phyloP scores from a whole-genome alignment of 2,113 vertebrate species.

The Microcebus griseorufus region DNA sequence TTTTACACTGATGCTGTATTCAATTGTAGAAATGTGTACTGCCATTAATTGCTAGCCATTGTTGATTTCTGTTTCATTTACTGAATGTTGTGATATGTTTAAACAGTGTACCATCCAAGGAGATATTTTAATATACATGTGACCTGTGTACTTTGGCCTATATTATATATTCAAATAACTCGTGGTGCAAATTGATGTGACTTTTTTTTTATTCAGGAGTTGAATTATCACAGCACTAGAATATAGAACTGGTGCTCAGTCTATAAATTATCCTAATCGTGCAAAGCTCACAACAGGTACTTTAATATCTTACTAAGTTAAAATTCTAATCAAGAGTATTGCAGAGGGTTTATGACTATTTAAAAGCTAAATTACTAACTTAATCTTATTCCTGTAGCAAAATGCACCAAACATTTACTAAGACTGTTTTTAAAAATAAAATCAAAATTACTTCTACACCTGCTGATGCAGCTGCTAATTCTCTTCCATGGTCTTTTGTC shows the following conservation, averaged over 20 bases:
- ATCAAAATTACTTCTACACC: slow-evolving; percentile 33
- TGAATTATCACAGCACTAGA: slow-evolving; percentile 82
- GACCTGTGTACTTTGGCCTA: slow-evolving; percentile 83
- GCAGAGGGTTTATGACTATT: slow-evolving; percentile 65
- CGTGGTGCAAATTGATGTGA: slow-evolving; percentile 84
- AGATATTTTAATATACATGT: slow-evolving; percentile 81
- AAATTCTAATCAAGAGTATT: slow-evolving; percentile 73
- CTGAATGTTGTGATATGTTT: slow-evolving; percentile 76
- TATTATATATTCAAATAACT: slow-evolving; percentile 86
- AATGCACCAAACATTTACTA: slow-evolving; percentile 85
- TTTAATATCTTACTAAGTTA: slow-evolving; percentile 71
- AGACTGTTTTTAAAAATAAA: slow-evolving; percentile 81
- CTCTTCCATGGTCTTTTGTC: background rate
- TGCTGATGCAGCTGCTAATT: background rate
- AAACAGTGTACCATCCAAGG: slow-evolving; percentile 77
- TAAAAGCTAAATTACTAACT: slow-evolving; percentile 81
- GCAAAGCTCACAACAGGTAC: slow-evolving; percentile 52
- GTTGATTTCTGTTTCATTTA: slow-evolving; percentile 78
- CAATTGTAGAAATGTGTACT: slow-evolving; percentile 74
- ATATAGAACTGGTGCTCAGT: slow-evolving; percentile 61
- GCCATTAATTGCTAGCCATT: slow-evolving; percentile 82
- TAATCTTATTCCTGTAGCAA: slow-evolving; percentile 85
- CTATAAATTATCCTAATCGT: slow-evolving; percentile 69
- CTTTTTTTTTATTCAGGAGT: slow-evolving; percentile 82
- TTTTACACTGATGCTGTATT: slow-evolving; percentile 79